Evolutionary conservation across 2,888 invertebrate species (phyloP).

Genomic region (Gasteruption jaculator): DNA sequence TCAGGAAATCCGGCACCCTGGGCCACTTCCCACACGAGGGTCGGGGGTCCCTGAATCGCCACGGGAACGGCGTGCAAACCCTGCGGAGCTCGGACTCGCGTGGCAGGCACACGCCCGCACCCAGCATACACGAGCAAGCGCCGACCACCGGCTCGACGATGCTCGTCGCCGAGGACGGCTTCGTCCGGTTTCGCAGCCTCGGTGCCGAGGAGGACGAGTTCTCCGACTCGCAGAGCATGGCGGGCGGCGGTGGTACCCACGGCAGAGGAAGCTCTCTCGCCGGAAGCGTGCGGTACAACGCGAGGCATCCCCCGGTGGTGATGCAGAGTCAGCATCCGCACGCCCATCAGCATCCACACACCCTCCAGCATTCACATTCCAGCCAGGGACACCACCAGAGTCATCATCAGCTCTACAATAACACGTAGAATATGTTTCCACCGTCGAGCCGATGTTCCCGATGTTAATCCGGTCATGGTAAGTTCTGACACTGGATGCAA

Average conservation of each 20-base stretch:
- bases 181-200: slow-evolving; percentile 77
- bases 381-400: slow-evolving; percentile 40
- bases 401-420: slow-evolving; percentile 47
- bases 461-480: slow-evolving; percentile 27
- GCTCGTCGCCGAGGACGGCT: slow-evolving; percentile 88
- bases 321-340: slow-evolving; percentile 37
- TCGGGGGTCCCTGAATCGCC: slow-evolving; percentile 47
- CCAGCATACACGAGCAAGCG: slow-evolving; percentile 54
- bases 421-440: slow-evolving; percentile 41
- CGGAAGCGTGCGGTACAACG: slow-evolving; percentile 45
- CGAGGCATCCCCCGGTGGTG: slow-evolving; percentile 37
- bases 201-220: slow-evolving; percentile 49
- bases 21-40: slow-evolving; percentile 56
- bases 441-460: slow-evolving; percentile 27
- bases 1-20: slow-evolving; percentile 59
- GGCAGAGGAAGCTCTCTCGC: slow-evolving; percentile 44
- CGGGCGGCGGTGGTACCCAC: slow-evolving; percentile 41
- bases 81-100: slow-evolving; percentile 50
- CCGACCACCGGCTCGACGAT: slow-evolving; percentile 60
- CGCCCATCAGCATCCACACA: slow-evolving; percentile 36
- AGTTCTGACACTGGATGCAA: neutral
- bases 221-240: slow-evolving; percentile 43
- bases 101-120: slow-evolving; percentile 39
- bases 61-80: slow-evolving; percentile 56
- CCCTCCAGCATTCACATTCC: slow-evolving; percentile 42